phyloP scores from a whole-genome alignment of 2,797 vertebrate species.

The Oreortyx pictus region DNA sequence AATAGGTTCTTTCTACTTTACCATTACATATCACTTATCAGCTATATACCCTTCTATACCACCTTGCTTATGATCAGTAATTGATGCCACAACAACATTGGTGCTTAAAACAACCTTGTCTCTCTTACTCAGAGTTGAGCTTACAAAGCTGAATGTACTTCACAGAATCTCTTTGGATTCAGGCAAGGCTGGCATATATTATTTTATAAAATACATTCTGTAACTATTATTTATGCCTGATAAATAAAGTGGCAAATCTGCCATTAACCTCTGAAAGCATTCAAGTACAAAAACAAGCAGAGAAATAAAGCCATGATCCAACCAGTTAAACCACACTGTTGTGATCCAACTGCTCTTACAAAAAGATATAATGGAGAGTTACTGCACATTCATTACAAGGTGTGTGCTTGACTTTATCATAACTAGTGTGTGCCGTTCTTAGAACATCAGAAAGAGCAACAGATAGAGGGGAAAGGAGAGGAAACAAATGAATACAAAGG shows the following conservation, averaged over 20 bases:
- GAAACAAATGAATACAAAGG: background rate
- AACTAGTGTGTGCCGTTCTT: background rate
- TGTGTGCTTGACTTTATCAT: background rate
- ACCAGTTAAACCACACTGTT: background rate
- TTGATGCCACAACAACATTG: background rate
- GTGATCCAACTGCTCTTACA: background rate
- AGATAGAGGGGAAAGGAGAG: background rate
- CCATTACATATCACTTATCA: background rate
- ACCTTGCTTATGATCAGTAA: background rate
- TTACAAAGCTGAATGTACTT: background rate
- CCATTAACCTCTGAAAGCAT: background rate
- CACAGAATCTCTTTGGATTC: background rate
- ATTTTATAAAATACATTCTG: background rate
- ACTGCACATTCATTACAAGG: background rate
- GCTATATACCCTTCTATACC: background rate
- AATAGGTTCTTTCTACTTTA: background rate
- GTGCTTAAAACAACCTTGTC: background rate
- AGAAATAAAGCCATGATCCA: background rate
- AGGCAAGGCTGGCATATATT: background rate
- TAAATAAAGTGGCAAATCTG: background rate
- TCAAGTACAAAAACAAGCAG: background rate
- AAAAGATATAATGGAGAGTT: background rate
- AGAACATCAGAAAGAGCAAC: background rate
- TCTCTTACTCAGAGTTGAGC: background rate
- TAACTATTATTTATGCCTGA: background rate